Evolutionary conservation across 2,888 invertebrate genomes (phyloP).

Genomic region (Epinotia demarniana): DNA sequence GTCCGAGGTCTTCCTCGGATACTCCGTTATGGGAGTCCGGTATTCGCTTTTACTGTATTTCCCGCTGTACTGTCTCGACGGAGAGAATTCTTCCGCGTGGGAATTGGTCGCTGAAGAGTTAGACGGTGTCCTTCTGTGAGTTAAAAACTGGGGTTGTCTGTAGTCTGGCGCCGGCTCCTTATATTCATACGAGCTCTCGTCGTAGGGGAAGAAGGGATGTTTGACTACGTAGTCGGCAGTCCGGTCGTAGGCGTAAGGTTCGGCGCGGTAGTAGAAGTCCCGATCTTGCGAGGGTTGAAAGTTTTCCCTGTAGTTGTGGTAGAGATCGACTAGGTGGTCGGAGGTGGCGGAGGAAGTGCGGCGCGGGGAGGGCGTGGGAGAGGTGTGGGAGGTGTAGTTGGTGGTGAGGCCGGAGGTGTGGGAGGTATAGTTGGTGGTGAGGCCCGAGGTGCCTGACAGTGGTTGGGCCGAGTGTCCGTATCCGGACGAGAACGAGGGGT

Average conservation of each 20-base stretch:
- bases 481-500: slow-evolving; percentile 78
- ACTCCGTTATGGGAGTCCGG: slow-evolving; percentile 68
- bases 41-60: slow-evolving; percentile 67
- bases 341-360: slow-evolving; percentile 87
- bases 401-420: slow-evolving; percentile 86
- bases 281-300: slow-evolving; percentile 72
- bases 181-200: slow-evolving; percentile 74
- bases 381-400: slow-evolving; percentile 64
- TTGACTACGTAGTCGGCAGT: slow-evolving; percentile 77
- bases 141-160: slow-evolving; percentile 68
- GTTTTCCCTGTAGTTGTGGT: slow-evolving; percentile 81
- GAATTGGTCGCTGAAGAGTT: slow-evolving; percentile 87
- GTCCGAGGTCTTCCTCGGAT: slow-evolving; percentile 69
- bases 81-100: slow-evolving; percentile 80
- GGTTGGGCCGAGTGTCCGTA: slow-evolving; percentile 82
- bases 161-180: slow-evolving; percentile 73
- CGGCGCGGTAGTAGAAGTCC: slow-evolving; percentile 70
- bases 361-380: slow-evolving; percentile 88
- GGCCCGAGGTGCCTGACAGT: slow-evolving; percentile 80
- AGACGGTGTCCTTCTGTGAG: slow-evolving; percentile 91
- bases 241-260: slow-evolving; percentile 72
- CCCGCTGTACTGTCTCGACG: slow-evolving; percentile 66
- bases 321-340: slow-evolving; percentile 87
- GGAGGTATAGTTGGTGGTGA: slow-evolving; percentile 74
- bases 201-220: slow-evolving; percentile 75